Conservation (phyloP, 2,797 vertebrate species). For the Salarias fasciatus region DNA sequence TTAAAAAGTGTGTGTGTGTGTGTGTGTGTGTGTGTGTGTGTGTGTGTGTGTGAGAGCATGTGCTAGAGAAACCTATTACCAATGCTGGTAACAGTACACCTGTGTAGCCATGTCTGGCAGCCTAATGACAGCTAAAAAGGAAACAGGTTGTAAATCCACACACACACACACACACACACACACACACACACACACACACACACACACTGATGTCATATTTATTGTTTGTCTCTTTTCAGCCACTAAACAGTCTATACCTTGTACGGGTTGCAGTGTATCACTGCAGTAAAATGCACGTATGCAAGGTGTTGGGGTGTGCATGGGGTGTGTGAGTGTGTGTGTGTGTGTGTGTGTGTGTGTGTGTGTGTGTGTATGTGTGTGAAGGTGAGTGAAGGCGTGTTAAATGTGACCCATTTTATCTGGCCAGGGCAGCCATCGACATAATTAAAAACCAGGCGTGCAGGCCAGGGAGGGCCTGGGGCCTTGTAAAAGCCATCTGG, state of each 20-base stretch:
- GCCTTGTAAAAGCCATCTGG: slow-evolving; percentile 87
- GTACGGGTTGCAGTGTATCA: neutral
- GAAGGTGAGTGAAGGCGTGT: slow-evolving; percentile 72
- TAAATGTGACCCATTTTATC: slow-evolving; percentile 80
- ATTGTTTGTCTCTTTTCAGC: slow-evolving; percentile 34
- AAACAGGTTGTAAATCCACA: slow-evolving; percentile 73
- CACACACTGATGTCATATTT: slow-evolving; percentile 20
- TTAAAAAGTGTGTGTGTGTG: slow-evolving; percentile 38
- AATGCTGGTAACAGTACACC: slow-evolving; percentile 75
- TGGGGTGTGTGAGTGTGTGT: slow-evolving; percentile 38
- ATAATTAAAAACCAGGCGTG: slow-evolving; percentile 87
- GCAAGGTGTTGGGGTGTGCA: slow-evolving; percentile 39
- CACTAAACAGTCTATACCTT: slow-evolving; percentile 20
- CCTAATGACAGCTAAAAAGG: slow-evolving; percentile 75
- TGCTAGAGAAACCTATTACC: slow-evolving; percentile 73
- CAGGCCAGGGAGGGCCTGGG: slow-evolving; percentile 79
- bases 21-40: slow-evolving; percentile 2
- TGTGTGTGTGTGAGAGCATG: slow-evolving; percentile 24
- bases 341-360: slow-evolving; percentile 33
- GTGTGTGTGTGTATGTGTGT: slow-evolving; percentile 46
- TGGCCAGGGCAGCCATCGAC: slow-evolving; percentile 80
- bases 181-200: slow-evolving; percentile 21
- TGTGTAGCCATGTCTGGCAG: slow-evolving; percentile 74
- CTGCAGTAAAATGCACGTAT: slow-evolving; percentile 24
- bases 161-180: slow-evolving; percentile 28